Base-by-base conservation (phyloP, 1,140 invertebrate species). In the Conus betulinus region DNA sequence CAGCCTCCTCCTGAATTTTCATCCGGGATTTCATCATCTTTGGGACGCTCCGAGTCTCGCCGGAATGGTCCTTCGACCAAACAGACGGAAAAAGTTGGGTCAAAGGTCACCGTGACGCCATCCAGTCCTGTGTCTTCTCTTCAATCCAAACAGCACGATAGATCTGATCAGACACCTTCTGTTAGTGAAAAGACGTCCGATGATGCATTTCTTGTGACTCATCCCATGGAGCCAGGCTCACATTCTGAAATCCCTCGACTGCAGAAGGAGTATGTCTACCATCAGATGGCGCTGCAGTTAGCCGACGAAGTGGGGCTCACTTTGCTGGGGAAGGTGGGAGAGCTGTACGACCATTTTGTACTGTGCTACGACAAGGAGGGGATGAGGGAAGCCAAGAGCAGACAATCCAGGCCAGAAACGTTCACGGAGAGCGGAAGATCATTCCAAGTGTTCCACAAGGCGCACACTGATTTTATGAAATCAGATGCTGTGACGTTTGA, bases 341-440 rank as follows among this genome's bases (percentile, higher is more conserved):
- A 90, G 20, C 88, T 92, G 55, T 57, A 87, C 23, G 88, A 90
- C 88, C 89, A 90, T 83, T 91, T 89, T 87, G 55, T 91, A 15
- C 85, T 92, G 81, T 88, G 86, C 20, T 81, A 87, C 27, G 52
- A n/a, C 53, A 51, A 74, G 13, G 23, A 60, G 20, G 25, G 52
- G 51, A 39, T 51, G 17, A n/a, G 17, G 10, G 63, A 20, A 23
- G 39, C 20, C 13, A 60, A 25, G n/a, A n/a, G 20, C 20, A 13
- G 67, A 71, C 67, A 13, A 13, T 71, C 67, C 6, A 87, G 5
- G 20, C 78, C 55, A 55, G 39, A 76, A 76, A 10, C 15, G 5
- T 13, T 53, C 57, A 25, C 8, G 25, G 27, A 53, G 83, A 88
- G 84, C 15, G 52, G 5, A 6, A 88, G 79, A 51, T 67, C 67